Conservation (phyloP, 2,113 vertebrate species). For the Campylomormyrus numenius region DNA sequence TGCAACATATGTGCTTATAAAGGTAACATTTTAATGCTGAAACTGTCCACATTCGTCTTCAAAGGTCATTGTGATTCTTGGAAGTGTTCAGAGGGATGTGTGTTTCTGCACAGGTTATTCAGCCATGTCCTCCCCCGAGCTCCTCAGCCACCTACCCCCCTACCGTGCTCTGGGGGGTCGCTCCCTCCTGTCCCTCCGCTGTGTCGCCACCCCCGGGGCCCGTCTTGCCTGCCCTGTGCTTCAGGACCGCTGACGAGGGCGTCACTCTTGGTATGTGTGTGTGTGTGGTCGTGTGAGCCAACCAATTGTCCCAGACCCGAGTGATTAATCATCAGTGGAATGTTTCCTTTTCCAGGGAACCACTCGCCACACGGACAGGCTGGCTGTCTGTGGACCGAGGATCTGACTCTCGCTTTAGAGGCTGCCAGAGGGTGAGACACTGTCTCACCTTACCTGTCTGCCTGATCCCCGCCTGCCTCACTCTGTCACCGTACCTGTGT, state of each 20-base stretch:
- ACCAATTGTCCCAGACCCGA: not conserved
- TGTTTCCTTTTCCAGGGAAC: slow-evolving; percentile 49
- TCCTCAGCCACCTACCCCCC: slow-evolving; percentile 63
- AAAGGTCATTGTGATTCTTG: not conserved
- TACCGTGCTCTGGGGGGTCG: slow-evolving; percentile 66
- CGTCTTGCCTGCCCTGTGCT: slow-evolving; percentile 63
- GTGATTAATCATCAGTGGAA: not conserved
- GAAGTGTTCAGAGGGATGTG: not conserved
- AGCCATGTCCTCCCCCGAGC: slow-evolving; percentile 48
- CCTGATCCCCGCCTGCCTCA: not conserved
- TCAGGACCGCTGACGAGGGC: slow-evolving; percentile 70
- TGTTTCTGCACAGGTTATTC: slow-evolving; percentile 61
- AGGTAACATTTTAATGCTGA: not conserved
- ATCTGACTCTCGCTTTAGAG: slow-evolving; percentile 75
- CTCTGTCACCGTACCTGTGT: not conserved
- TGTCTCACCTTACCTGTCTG: not conserved
- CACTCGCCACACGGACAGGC: slow-evolving; percentile 67
- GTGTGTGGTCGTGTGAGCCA: not conserved
- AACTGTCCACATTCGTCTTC: not conserved
- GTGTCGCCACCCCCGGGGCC: slow-evolving; percentile 56
- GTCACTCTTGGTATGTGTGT: slow-evolving; percentile 57
- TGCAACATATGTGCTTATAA: not conserved
- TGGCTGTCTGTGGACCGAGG: slow-evolving; percentile 81
- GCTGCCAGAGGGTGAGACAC: slow-evolving; percentile 61
- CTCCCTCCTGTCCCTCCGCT: slow-evolving; percentile 63